Evolutionary conservation across 2,888 invertebrate species (phyloP).

Genomic region (Ommatoiulus sabulosus): DNA sequence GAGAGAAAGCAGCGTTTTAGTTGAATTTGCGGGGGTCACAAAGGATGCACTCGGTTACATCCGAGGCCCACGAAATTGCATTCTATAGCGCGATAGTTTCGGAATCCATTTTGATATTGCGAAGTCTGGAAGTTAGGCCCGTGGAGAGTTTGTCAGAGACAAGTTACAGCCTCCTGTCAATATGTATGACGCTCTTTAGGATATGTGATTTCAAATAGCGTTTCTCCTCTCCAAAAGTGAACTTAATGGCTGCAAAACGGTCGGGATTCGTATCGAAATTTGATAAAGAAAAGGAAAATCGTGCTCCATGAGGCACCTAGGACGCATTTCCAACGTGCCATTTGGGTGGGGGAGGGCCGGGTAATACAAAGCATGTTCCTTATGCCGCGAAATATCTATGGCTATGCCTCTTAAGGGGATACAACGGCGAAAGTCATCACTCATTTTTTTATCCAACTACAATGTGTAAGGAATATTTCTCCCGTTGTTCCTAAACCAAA

Average conservation of each 20-base stretch:
- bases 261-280: slow-evolving; percentile 11
- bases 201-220: slow-evolving; percentile 32
- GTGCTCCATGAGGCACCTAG: not conserved
- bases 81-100: not conserved
- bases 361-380: not conserved
- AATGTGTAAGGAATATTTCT: too few species aligned
- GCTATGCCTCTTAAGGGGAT: too few species aligned
- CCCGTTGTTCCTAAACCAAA: too few species aligned
- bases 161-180: slow-evolving; percentile 36
- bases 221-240: not conserved
- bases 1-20: slow-evolving; percentile 7
- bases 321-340: not conserved
- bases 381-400: too few species aligned
- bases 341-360: not conserved
- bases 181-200: slow-evolving; percentile 40
- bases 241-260: slow-evolving; percentile 31
- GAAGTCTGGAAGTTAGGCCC: slow-evolving; percentile 24
- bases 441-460: too few species aligned
- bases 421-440: too few species aligned
- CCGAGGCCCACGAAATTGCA: slow-evolving; percentile 13
- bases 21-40: slow-evolving; percentile 24
- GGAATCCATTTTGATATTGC: slow-evolving; percentile 40
- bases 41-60: slow-evolving; percentile 28
- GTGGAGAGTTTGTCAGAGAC: slow-evolving; percentile 25
- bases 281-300: slow-evolving; percentile 25